These are phyloP conservation scores for Liolophura sinensis DNA, from an alignment of 1,140 invertebrate species.

Conservation along the genomic window DNA sequence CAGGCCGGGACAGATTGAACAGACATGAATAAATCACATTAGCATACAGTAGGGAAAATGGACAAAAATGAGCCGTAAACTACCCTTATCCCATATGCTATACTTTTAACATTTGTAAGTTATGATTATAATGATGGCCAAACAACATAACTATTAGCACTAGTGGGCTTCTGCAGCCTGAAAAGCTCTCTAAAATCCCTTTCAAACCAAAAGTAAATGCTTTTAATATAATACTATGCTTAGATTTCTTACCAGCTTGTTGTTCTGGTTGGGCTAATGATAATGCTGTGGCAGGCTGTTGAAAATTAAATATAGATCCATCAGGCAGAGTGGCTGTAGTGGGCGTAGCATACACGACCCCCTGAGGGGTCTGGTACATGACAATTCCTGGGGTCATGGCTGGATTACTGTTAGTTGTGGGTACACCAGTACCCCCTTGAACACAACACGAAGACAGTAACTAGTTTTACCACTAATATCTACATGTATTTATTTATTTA, in stretches of 20 bases:
- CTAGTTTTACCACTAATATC: no score
- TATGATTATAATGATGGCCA: no score
- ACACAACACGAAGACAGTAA: background rate
- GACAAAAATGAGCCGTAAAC: no score
- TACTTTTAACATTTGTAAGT: no score
- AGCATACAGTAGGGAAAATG: no score
- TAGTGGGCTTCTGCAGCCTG: background rate
- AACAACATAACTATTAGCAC: background rate
- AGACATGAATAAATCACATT: background rate
- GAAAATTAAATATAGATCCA: conserved; percentile 48
- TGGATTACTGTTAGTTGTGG: background rate
- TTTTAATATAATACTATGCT: background rate
- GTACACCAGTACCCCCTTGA: background rate
- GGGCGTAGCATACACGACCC: conserved; percentile 53
- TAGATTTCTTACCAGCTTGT: background rate
- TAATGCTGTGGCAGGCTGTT: conserved; percentile 39
- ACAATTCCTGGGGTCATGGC: conserved; percentile 48
- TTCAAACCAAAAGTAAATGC: background rate
- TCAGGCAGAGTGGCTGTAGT: conserved; percentile 34
- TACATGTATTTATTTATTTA: no score
- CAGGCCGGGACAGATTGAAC: background rate
- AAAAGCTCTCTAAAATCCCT: background rate
- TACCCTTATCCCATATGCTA: no score
- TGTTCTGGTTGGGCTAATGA: conserved; percentile 34
- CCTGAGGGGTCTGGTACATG: conserved; percentile 60